Percentiles rank a stretch among this genome's conserved stretches.
These are phyloP conservation scores for Oryzias dopingdopingensis DNA, from an alignment of 2,797 vertebrate species.

Conservation along the genomic window DNA sequence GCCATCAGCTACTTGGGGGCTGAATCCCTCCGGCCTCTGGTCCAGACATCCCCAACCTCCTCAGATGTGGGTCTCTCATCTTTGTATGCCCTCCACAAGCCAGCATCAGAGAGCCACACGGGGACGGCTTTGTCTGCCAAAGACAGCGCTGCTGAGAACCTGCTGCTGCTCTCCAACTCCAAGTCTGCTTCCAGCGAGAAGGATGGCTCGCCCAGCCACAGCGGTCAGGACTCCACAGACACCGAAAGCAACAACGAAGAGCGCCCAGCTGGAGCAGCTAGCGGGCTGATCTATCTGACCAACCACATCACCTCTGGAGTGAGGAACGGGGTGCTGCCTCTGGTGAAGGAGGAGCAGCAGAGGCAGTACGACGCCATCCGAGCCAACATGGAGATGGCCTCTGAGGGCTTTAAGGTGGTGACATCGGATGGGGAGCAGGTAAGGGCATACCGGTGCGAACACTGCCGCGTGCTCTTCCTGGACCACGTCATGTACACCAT, in stretches of 20 bases:
- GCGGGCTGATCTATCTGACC: slow-evolving; percentile 92
- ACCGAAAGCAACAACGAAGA: slow-evolving; percentile 97
- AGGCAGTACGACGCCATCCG: slow-evolving; percentile 87
- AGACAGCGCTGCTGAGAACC: slow-evolving; percentile 92
- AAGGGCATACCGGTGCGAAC: slow-evolving; percentile 90
- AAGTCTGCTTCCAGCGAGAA: slow-evolving; percentile 91
- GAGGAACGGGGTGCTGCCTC: slow-evolving; percentile 85
- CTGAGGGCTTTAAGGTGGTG: slow-evolving; percentile 91
- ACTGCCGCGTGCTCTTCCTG: slow-evolving; percentile 95
- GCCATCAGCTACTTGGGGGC: slow-evolving; percentile 97
- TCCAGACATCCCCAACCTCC: slow-evolving; percentile 89
- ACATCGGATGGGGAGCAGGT: slow-evolving; percentile 87
- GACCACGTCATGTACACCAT: slow-evolving; percentile 99
- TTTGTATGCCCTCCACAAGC: slow-evolving; percentile 89
- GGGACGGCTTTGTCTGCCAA: slow-evolving; percentile 81
- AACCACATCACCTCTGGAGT: slow-evolving; percentile 88
- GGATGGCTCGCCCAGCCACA: slow-evolving; percentile 93
- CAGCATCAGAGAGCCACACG: slow-evolving; percentile 68
- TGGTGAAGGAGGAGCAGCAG: slow-evolving; percentile 91
- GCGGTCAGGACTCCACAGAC: slow-evolving; percentile 96
- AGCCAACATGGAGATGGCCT: slow-evolving; percentile 81
- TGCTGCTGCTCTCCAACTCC: slow-evolving; percentile 94
- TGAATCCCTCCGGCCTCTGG: slow-evolving; percentile 92
- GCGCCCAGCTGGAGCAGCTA: slow-evolving; percentile 72
- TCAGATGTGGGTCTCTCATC: slow-evolving; percentile 84